Percentiles rank a stretch among this genome's conserved stretches.
These are phyloP conservation scores for Aphaenogaster rudis DNA, from an alignment of 1,140 invertebrate species.

Conservation along the genomic window DNA sequence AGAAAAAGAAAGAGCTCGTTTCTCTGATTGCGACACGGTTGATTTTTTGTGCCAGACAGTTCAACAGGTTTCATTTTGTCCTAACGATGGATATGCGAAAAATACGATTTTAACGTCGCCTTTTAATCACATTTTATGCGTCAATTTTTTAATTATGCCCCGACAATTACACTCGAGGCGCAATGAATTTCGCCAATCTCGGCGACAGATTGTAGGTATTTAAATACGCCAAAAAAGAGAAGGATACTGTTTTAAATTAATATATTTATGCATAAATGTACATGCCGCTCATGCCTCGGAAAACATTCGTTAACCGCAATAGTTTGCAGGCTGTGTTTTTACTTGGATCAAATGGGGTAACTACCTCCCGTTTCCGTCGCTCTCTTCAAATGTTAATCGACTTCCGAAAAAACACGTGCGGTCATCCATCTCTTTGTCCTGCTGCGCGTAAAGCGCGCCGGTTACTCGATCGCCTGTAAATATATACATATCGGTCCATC, in stretches of 20 bases:
- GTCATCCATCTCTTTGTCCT: constrained; percentile 52
- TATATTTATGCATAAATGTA: background rate
- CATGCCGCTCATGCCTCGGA: background rate
- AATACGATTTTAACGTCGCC: constrained; percentile 8
- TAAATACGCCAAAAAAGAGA: background rate
- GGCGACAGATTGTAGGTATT: background rate
- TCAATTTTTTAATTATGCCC: constrained; percentile 9
- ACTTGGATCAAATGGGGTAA: constrained; percentile 2
- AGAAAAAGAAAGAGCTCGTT: background rate
- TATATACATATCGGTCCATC: constrained; percentile 53
- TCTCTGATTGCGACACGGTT: constrained; percentile 1
- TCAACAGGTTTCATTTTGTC: constrained; percentile 40
- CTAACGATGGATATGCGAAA: background rate
- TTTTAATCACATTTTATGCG: background rate
- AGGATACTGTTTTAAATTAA: background rate
- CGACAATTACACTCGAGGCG: background rate
- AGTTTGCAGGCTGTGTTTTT: constrained; percentile 15
- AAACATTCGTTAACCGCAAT: constrained; percentile 1
- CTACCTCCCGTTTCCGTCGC: background rate
- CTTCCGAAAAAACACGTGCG: constrained; percentile 37
- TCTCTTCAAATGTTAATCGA: constrained; percentile 61
- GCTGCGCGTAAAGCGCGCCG: constrained; percentile 38
- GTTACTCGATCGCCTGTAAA: constrained; percentile 40
- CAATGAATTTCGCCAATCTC: background rate
- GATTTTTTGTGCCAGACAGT: background rate